Conservation (phyloP, 2,888 invertebrate genomes). For the Argyra leucocephala region DNA sequence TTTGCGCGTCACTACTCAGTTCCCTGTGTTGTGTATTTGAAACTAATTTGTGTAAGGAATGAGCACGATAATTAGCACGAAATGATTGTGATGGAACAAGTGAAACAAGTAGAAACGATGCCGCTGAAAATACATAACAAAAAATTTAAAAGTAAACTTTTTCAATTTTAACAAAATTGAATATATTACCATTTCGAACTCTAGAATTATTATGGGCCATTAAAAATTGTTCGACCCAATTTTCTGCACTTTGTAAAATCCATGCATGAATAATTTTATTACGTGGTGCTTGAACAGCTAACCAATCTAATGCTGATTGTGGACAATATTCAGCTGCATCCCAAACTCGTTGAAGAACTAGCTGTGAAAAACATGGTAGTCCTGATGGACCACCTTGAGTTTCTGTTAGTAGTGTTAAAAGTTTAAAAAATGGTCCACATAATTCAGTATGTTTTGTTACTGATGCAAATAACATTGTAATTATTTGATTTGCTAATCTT, state of each 20-base stretch:
- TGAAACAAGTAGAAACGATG: slow-evolving; percentile 79
- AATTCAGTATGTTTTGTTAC: slow-evolving; percentile 83
- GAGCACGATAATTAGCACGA: slow-evolving; percentile 70
- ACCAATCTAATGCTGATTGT: slow-evolving; percentile 86
- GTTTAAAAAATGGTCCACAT: slow-evolving; percentile 85
- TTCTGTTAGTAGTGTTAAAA: slow-evolving; percentile 79
- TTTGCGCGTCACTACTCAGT: slow-evolving; percentile 50
- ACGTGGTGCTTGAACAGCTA: slow-evolving; percentile 72
- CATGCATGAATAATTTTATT: slow-evolving; percentile 85
- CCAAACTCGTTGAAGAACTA: slow-evolving; percentile 81
- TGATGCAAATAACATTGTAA: slow-evolving; percentile 82
- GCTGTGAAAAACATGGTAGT: slow-evolving; percentile 81
- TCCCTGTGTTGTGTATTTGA: slow-evolving; percentile 37
- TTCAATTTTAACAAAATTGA: slow-evolving; percentile 12
- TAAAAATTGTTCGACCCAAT: slow-evolving; percentile 83
- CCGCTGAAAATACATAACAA: slow-evolving; percentile 48
- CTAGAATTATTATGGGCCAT: slow-evolving; percentile 76
- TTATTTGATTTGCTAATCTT: slow-evolving; percentile 74
- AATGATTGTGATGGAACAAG: slow-evolving; percentile 85
- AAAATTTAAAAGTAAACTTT: slow-evolving; percentile 9
- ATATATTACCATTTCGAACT: slow-evolving; percentile 62
- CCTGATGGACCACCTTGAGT: slow-evolving; percentile 66
- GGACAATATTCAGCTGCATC: slow-evolving; percentile 83
- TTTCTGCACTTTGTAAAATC: slow-evolving; percentile 84
- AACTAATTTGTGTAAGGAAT: slow-evolving; percentile 43